phyloP scores from a whole-genome alignment of 1,140 invertebrate genomes.

The Pogonomyrmex californicus region DNA sequence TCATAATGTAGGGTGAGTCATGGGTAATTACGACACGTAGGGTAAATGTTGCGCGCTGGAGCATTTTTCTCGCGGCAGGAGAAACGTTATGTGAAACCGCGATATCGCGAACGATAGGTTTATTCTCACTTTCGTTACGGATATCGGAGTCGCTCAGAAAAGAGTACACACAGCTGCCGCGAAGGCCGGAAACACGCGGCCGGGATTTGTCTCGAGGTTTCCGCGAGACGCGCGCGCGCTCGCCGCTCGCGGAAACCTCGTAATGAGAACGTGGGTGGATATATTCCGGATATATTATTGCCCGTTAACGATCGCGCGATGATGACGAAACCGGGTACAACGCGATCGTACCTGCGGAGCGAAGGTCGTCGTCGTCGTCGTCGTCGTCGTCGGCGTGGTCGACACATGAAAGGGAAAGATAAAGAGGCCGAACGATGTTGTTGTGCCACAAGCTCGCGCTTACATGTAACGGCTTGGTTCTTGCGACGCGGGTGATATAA shows the following conservation, averaged over 20 bases:
- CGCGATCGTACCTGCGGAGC: constrained; percentile 16
- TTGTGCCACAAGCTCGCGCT: neutral
- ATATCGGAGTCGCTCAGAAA: neutral
- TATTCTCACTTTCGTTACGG: neutral
- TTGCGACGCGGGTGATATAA: neutral
- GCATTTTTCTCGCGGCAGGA: neutral
- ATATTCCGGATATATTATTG: constrained; percentile 26
- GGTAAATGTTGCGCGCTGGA: neutral
- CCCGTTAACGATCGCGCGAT: neutral
- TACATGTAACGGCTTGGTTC: neutral
- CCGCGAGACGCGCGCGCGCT: neutral
- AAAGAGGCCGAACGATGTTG: constrained; percentile 14
- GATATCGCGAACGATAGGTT: neutral
- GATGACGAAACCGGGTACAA: constrained; percentile 25
- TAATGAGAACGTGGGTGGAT: constrained; percentile 38
- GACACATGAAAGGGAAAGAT: neutral
- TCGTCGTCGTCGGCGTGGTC: neutral
- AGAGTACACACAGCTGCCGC: too few species aligned
- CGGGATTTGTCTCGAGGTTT: constrained; percentile 1
- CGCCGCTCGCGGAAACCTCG: neutral
- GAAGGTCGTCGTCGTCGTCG: neutral
- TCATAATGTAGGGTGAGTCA: neutral
- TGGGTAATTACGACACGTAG: neutral
- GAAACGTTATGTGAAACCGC: neutral
- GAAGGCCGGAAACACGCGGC: neutral